Conservation (phyloP, 1,140 invertebrate genomes). For the Gryllus bimaculatus region DNA sequence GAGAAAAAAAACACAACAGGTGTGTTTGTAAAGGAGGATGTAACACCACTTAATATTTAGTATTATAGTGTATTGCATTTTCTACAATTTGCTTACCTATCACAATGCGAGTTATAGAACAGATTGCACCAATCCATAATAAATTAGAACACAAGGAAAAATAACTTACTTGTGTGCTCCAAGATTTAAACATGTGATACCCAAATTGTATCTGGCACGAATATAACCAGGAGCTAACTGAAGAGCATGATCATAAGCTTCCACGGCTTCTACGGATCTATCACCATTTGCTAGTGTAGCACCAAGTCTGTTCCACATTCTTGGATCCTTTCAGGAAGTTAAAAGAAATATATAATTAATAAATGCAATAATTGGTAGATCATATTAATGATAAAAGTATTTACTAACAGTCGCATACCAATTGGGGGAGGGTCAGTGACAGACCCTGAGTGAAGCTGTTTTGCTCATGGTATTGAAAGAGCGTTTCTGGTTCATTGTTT, state of each 20-base stretch:
- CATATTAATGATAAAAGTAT: too few relatives aligned
- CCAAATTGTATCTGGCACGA: conserved; percentile 92
- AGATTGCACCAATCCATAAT: background rate
- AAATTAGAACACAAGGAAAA: background rate
- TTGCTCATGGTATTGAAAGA: too few relatives aligned
- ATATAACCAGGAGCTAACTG: conserved; percentile 91
- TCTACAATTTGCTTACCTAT: too few relatives aligned
- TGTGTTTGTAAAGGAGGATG: too few relatives aligned
- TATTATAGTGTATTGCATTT: too few relatives aligned
- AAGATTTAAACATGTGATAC: conserved; percentile 96
- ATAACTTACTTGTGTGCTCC: conserved; percentile 66
- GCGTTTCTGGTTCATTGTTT: too few relatives aligned
- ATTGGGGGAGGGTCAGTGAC: too few relatives aligned
- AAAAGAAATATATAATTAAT: background rate
- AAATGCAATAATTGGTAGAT: background rate
- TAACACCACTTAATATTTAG: too few relatives aligned
- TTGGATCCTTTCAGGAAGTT: conserved; percentile 58
- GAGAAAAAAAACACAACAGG: background rate
- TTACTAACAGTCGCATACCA: too few relatives aligned
- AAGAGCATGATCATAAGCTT: conserved; percentile 88
- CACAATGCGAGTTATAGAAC: too few relatives aligned
- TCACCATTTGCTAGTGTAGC: conserved; percentile 95
- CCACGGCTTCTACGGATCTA: conserved; percentile 88
- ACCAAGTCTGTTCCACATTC: conserved; percentile 94
- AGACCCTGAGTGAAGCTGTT: too few relatives aligned